phyloP scores from a whole-genome alignment of 2,888 invertebrate species.

The Coronaproctus castanopsis region DNA sequence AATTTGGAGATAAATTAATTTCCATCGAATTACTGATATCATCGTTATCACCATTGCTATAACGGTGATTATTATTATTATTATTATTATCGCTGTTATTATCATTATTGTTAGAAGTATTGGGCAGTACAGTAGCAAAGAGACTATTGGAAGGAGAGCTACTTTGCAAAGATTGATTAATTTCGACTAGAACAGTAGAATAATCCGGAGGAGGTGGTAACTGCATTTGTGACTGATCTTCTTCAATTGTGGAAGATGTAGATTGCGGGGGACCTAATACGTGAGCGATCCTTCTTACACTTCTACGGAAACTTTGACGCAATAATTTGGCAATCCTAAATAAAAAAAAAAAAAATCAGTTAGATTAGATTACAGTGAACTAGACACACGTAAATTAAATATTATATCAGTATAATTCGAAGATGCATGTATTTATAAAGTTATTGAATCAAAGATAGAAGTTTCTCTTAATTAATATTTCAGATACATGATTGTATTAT shows the following conservation, averaged over 20 bases:
- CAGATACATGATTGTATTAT: no score
- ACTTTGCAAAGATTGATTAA: constrained; percentile 28
- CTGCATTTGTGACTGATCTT: constrained; percentile 2
- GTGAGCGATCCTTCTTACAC: constrained; percentile 41
- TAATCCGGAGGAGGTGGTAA: constrained; percentile 39
- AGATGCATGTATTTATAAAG: no score
- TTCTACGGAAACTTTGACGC: constrained; percentile 55
- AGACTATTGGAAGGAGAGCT: constrained; percentile 12
- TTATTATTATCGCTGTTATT: constrained; percentile 2
- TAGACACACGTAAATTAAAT: no score
- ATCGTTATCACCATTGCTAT: constrained; percentile 1
- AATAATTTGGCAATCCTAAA: constrained; percentile 46
- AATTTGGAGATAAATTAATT: constrained; percentile 17
- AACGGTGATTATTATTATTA: not conserved
- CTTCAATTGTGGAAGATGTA: constrained; percentile 6
- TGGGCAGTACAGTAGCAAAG: not conserved
- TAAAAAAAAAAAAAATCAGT: constrained; percentile 7
- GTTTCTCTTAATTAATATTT: no score
- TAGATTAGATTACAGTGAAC: no score
- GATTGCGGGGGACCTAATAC: constrained; percentile 16
- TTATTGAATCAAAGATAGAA: no score
- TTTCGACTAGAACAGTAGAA: constrained; percentile 39
- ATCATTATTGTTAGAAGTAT: constrained; percentile 4
- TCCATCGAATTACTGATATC: not conserved
- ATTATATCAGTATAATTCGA: no score